Evolutionary conservation across 1,140 invertebrate species (phyloP).

Genomic region (Nasonia giraulti): DNA sequence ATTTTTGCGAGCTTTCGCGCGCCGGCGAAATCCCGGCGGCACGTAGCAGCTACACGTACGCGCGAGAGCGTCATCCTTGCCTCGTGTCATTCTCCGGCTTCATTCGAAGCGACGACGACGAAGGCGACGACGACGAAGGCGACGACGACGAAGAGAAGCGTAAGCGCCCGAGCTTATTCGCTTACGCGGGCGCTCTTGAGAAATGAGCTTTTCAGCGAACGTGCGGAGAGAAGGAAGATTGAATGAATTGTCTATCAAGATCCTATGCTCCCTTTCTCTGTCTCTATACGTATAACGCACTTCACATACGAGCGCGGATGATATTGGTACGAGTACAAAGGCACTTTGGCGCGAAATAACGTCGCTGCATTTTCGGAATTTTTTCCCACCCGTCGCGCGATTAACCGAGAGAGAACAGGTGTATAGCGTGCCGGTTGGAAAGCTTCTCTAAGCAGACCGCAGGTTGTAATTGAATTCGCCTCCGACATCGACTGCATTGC

Average conservation of each 20-base stretch:
- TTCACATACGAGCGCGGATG: too few relatives aligned
- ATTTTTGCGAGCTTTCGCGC: slow-evolving; percentile 8
- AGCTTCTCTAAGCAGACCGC: too few relatives aligned
- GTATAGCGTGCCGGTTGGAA: too few relatives aligned
- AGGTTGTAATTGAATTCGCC: too few relatives aligned
- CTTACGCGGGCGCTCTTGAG: background rate
- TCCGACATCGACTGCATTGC: too few relatives aligned
- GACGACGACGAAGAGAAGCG: background rate
- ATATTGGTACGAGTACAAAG: too few relatives aligned
- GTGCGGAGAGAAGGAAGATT: background rate
- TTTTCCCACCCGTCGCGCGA: too few relatives aligned
- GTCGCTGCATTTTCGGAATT: too few relatives aligned
- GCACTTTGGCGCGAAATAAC: too few relatives aligned
- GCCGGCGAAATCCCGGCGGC: slow-evolving; percentile 5
- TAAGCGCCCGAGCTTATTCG: background rate
- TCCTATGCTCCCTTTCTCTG: background rate
- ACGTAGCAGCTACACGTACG: slow-evolving; percentile 30
- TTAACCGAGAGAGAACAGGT: too few relatives aligned
- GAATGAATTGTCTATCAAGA: slow-evolving; percentile 1
- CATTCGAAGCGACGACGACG: background rate
- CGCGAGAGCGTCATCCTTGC: background rate
- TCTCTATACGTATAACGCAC: too few relatives aligned
- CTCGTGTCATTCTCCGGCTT: background rate
- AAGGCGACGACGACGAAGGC: background rate
- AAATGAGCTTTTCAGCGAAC: slow-evolving; percentile 4